Base-by-base conservation (phyloP, 2,797 vertebrate genomes). In the Tangara arthus region DNA sequence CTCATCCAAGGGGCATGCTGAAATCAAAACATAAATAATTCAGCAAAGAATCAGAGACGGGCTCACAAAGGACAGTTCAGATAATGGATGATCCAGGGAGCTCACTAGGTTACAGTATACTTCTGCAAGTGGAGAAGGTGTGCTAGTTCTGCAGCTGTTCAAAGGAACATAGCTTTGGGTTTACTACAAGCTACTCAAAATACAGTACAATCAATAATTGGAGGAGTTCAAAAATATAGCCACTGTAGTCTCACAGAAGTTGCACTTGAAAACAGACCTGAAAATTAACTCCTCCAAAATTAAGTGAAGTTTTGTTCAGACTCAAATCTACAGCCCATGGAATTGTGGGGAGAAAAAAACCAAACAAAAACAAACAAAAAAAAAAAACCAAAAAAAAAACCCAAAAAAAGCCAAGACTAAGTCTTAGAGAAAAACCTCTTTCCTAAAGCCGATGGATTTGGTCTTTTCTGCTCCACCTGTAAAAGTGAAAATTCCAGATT, bases 11-110 rank as follows among this genome's bases (percentile, higher is more conserved):
- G 3, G 2, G 4, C 19, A 64, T 52, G n/a, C 37, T 57, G 37
- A 86, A 93, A 83, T 55, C 52, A 75, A 86, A 27, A 55, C 3
- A 71, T 27, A 71, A 90, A 86, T 82, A 84, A 94, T 86, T 94
- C 63, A 90, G 22, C 22, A 55, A 72, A 72, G 18, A 27, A 86
- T 65, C n/a, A 82, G n/a, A 92, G 77, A 75, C 11, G 18, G 71
- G 30, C 8, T 76, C 70, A 59, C 77, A 72, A 81, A 76, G 35
- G 24, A 22, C 26, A 75, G 26, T 24, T 87, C 35, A 68, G 35
- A 49, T 30, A 87, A 89, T 3, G 3, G 30, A 79, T 70, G 35
- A 61, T 27, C 34, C 23, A 16, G 12, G 23, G 10, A 94, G 9
- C 32, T 63, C 19, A 11, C 18, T 39, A 11, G 6, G 14, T 30